phyloP scores from a whole-genome alignment of 2,888 invertebrate species.

The Volucella inflata region DNA sequence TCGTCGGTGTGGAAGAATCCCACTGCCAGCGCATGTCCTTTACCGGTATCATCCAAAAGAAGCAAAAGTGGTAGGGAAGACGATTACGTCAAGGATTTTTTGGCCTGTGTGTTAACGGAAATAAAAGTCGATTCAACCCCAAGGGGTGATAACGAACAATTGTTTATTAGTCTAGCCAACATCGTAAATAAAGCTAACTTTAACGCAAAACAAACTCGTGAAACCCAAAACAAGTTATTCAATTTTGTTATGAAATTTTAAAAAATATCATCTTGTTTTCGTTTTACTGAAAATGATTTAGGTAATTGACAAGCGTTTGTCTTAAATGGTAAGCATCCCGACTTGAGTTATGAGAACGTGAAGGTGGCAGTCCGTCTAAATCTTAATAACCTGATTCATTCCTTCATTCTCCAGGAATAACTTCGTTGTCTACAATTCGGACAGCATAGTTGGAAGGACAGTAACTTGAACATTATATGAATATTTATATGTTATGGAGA shows the following conservation, averaged over 20 bases:
- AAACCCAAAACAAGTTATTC: background rate
- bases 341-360: background rate
- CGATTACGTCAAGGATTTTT: conserved; percentile 11
- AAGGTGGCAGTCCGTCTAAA: background rate
- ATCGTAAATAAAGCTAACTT: background rate
- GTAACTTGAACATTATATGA: background rate
- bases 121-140: background rate
- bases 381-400: background rate
- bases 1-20: conserved; percentile 15
- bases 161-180: background rate
- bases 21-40: conserved; percentile 35
- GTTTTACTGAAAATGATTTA: background rate
- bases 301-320: conserved; percentile 20
- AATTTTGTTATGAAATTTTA: no score
- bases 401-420: background rate
- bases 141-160: background rate
- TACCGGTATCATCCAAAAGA: no score
- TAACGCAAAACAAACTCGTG: background rate
- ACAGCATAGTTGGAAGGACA: background rate
- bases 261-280: no score
- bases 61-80: background rate
- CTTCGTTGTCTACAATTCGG: conserved; percentile 5
- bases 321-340: conserved; percentile 16
- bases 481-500: conserved; percentile 3
- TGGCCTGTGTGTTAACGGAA: background rate